Base-by-base conservation (phyloP, 1,140 invertebrate genomes). In the Cotesia typhae region DNA sequence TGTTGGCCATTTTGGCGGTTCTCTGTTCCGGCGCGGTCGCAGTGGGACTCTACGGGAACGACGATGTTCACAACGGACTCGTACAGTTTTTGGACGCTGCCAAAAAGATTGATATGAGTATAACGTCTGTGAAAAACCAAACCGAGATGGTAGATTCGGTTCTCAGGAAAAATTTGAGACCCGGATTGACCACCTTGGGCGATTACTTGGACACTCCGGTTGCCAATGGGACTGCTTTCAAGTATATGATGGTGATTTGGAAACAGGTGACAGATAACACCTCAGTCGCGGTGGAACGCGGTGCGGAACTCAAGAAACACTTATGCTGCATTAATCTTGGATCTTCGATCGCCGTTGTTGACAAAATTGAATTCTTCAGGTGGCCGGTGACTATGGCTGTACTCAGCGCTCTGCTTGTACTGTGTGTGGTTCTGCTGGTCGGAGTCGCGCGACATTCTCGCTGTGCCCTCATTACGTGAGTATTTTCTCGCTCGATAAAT, bases 1-100 rank as follows among this genome's bases (percentile, higher is more conserved):
- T 94, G 2, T 88, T 96, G 17, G 94, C 93, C 75, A 90, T 96
- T 70, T 91, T 96, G 53, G 94, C 95, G 14, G 90, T 96, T 38
- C 88, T 95, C 55, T 95, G 94, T 78, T 94, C 94, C 79, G 92
- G 91, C 61, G 92, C 92, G 4, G 92, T 93, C 63, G 92, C 83
- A 65, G 89, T 94, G 69, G 95, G 96, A 63, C 90, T 98, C 35
- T 98, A 96, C 88, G 96, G 96, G 52, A 98, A 97, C 86, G 95
- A 97, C 82, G 94, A 96, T 83, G 90, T 96, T 38, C 95, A 98
- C 88, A 95, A 95, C 84, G 96, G 95, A 7, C 87, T 97, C 79
- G 88, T 93, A 67, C 92, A 94, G 82, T 91, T 95, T 71, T 88
- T 95, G 69, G 89, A 92, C 60, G 92, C 95, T 9, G 92, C 94